A percentile compares a stretch with the other conserved stretches of the same genome.
Conservation (phyloP, 2,888 invertebrate genomes). For the Callinectes sapidus region DNA sequence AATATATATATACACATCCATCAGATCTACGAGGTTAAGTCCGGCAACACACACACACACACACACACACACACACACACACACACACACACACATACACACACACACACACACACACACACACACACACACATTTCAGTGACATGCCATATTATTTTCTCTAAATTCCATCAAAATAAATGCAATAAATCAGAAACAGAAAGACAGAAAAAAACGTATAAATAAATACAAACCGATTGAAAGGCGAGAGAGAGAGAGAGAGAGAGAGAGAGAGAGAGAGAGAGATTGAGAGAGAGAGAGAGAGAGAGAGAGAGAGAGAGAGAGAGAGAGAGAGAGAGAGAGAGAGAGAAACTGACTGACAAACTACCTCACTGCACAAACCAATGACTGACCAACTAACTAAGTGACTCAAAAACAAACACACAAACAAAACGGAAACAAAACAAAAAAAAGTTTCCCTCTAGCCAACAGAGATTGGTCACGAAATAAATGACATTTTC, state of each 20-base stretch:
- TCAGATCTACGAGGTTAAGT: neutral
- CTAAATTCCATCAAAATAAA: neutral
- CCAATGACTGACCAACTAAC: neutral
- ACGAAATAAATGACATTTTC: neutral
- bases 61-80: constrained; percentile 5
- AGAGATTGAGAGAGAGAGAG: neutral
- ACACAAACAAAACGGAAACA: neutral
- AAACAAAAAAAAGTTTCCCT: neutral
- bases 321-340: neutral
- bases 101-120: neutral
- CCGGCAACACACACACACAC: constrained; percentile 1
- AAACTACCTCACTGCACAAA: neutral
- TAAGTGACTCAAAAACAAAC: neutral
- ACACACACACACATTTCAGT: neutral
- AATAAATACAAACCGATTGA: neutral
- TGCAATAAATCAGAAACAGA: neutral
- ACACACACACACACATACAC: constrained; percentile 13
- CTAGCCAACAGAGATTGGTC: neutral
- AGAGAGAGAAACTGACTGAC: neutral
- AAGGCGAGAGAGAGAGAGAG: neutral
- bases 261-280: neutral
- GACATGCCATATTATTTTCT: too few relatives aligned
- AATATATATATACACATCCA: neutral
- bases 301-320: neutral
- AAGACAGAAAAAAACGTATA: neutral